Evolutionary conservation across 2,113 vertebrate genomes (phyloP), one percentile per base, ranked within the genome.

Genomic region (Ciconia boyciana): DNA sequence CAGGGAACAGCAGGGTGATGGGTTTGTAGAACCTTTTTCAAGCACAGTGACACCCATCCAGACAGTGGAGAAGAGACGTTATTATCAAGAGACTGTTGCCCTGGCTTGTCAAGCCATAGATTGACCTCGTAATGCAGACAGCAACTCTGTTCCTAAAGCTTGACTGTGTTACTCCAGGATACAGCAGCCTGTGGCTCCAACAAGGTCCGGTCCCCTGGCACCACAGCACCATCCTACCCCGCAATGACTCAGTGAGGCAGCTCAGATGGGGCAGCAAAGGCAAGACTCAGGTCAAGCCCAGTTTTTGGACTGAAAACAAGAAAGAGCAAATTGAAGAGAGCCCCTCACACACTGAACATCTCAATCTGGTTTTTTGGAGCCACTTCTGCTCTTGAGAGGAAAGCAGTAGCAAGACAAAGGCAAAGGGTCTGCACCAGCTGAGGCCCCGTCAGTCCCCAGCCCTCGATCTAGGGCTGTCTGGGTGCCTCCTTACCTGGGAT

Each of bases 141-240:
- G 54, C 31, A 81, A 25, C 51, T 74, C 46, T 60, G 51, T 34
- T 87, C 34, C 64, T 79, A 91, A 87, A 90, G 74, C 29, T 24
- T 48, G 39, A 20, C 60, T 46, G 39, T 26, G 11, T 60, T 32
- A 39, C 74, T 58, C 31, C 41, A 57, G 36, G 17, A 72, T 29
- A 80, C 9, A 72, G 57, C 68, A 89, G 64, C 44, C 93, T 57
- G 49, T 0, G 2, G 49, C 34, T 83, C n/a, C 54, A n/a, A 2
- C 4, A 13, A 61, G 32, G 31, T 49, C 41, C 0, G 0, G 60
- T 15, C 60, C 60, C 31, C 36, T 51, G 52, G 19, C 16, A 70
- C 28, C 74, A 81, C 68, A 58, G n/a, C n/a, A 62, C 39, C 48
- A 39, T 43, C 39, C 78, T 11, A 58, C 20, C 49, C 43, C 1